These are phyloP conservation scores for Zaprionus gabonicus DNA, from an alignment of 1,140 invertebrate species.

Conservation along the genomic window DNA sequence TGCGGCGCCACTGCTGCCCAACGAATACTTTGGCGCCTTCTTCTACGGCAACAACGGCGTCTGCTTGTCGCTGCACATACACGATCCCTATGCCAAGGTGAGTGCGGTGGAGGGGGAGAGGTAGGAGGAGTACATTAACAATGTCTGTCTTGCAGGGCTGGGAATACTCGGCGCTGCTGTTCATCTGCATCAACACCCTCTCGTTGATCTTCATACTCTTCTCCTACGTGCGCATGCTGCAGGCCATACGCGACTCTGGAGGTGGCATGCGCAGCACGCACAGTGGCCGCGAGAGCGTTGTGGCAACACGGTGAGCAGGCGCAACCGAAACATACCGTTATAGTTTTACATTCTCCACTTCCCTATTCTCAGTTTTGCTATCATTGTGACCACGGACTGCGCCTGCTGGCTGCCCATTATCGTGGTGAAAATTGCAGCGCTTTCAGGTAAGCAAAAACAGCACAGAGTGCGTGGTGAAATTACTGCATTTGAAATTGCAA, in stretches of 20 bases:
- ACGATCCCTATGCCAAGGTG: conserved; percentile 87
- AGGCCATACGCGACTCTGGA: conserved; percentile 86
- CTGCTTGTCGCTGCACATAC: conserved; percentile 88
- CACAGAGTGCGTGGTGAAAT: neutral
- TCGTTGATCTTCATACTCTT: conserved; percentile 87
- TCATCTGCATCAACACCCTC: conserved; percentile 86
- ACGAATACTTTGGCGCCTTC: conserved; percentile 85
- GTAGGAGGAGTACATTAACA: neutral
- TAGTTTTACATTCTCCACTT: neutral
- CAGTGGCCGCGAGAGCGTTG: conserved; percentile 86
- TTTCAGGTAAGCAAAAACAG: conserved; percentile 84
- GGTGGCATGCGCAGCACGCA: conserved; percentile 86
- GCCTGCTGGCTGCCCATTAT: conserved; percentile 89
- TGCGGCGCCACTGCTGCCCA: conserved; percentile 85
- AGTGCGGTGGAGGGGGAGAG: conserved; percentile 28
- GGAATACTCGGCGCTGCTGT: conserved; percentile 87
- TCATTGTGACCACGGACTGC: conserved; percentile 87
- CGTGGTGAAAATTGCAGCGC: conserved; percentile 86
- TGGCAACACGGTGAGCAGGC: conserved; percentile 72
- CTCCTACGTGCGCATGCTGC: conserved; percentile 86
- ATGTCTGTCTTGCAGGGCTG: conserved; percentile 85
- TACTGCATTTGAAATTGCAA: neutral
- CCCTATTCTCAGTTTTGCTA: conserved; percentile 84
- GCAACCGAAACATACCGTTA: neutral
- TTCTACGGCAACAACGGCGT: conserved; percentile 88